Evolutionary conservation across 2,113 vertebrate genomes (phyloP).

Genomic region (Callospermophilus lateralis): DNA sequence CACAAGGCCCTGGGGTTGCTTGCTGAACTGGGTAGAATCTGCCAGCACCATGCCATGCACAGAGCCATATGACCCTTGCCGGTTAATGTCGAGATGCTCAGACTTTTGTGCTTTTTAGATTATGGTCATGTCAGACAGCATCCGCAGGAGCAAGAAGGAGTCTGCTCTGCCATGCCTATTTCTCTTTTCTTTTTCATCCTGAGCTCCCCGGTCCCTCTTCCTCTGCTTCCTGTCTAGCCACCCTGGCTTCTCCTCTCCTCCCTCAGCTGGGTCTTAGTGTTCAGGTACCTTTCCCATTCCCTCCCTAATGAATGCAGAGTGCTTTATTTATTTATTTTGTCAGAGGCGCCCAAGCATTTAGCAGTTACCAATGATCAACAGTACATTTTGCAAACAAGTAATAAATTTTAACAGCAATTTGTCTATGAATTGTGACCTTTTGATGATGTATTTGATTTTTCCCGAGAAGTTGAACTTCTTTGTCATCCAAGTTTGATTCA

Average conservation of each 20-base stretch:
- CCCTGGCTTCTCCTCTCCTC: rapidly evolving
- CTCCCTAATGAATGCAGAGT: not conserved
- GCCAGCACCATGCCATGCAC: rapidly evolving
- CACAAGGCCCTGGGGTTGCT: rapidly evolving
- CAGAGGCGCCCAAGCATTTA: conserved; percentile 72
- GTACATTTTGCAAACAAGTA: conserved; percentile 85
- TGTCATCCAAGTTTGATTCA: conserved; percentile 86
- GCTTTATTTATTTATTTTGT: conserved; percentile 52
- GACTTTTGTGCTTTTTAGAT: not conserved
- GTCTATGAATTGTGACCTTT: conserved; percentile 86
- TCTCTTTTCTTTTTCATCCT: not conserved
- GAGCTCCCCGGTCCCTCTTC: no score
- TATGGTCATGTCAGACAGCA: not conserved
- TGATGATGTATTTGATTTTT: conserved; percentile 85
- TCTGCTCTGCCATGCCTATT: rapidly evolving
- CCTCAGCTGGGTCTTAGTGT: not conserved
- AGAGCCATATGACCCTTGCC: not conserved
- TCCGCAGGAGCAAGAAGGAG: rapidly evolving
- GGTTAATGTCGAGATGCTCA: not conserved
- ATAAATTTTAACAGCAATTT: conserved; percentile 86
- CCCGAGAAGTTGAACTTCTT: conserved; percentile 85
- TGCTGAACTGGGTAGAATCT: not conserved
- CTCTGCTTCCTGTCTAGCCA: rapidly evolving
- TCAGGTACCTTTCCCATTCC: not conserved
- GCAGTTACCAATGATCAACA: conserved; percentile 79